Evolutionary conservation across 2,888 invertebrate genomes (phyloP).

Genomic region (Drosophila ustulata): DNA sequence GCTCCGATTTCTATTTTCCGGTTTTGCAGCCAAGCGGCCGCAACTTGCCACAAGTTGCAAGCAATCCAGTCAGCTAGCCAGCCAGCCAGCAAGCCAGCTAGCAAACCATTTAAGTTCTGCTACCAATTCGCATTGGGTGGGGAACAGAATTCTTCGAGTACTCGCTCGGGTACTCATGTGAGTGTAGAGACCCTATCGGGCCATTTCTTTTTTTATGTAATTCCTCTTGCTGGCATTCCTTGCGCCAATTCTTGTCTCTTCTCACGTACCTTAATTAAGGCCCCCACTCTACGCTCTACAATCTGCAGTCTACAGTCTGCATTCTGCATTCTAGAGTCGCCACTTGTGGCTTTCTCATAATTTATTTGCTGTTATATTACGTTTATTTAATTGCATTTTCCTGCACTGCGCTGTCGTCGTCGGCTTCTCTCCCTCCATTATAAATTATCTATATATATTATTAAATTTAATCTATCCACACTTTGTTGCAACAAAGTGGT

Average conservation of each 20-base stretch:
- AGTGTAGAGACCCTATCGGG: constrained; percentile 17
- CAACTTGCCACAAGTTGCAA: constrained; percentile 14
- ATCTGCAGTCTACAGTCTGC: neutral
- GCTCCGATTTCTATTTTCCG: constrained; percentile 53
- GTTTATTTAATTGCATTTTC: constrained; percentile 30
- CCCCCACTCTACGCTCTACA: constrained; percentile 11
- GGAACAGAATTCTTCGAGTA: constrained; percentile 16
- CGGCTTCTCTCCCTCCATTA: constrained; percentile 17
- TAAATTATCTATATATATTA: constrained; percentile 22
- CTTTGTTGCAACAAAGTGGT: constrained; percentile 11
- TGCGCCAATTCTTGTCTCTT: constrained; percentile 41
- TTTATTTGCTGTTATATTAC: constrained; percentile 28
- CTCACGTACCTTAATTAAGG: constrained; percentile 66
- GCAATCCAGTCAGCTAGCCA: neutral
- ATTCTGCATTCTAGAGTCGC: neutral
- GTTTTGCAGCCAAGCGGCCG: constrained; percentile 21
- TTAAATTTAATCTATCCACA: constrained; percentile 20
- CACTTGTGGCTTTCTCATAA: constrained; percentile 26
- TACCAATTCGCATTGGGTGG: constrained; percentile 22
- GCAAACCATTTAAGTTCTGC: constrained; percentile 29
- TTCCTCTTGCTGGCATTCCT: constrained; percentile 14
- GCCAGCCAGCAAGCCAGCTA: neutral
- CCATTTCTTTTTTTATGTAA: constrained; percentile 33
- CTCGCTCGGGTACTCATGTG: neutral
- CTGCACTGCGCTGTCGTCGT: constrained; percentile 7